Percentiles rank a stretch among this genome's conserved stretches.
phyloP scores from a whole-genome alignment of 2,888 invertebrate species.

The Itoplectis maculator region DNA sequence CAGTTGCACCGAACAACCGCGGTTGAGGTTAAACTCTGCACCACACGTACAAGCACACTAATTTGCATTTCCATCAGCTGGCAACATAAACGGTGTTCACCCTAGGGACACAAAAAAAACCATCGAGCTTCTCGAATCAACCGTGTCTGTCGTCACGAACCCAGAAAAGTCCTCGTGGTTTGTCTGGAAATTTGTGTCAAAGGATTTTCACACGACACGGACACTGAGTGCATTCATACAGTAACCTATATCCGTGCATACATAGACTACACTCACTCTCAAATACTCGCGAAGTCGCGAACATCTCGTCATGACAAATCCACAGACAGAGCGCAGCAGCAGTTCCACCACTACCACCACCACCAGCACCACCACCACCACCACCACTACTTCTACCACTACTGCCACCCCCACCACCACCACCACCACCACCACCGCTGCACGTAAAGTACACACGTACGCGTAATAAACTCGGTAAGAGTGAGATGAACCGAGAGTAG shows the following conservation, averaged over 20 bases:
- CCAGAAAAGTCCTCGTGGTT: background rate
- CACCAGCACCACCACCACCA: background rate
- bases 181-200: background rate
- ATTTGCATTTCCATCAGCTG: no score
- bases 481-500: slow-evolving; percentile 29
- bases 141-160: background rate
- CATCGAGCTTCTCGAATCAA: background rate
- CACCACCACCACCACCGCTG: background rate
- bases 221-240: background rate
- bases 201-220: background rate
- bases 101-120: background rate
- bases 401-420: background rate
- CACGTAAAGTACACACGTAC: background rate
- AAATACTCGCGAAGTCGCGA: slow-evolving; percentile 66
- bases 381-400: background rate
- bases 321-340: slow-evolving; percentile 19
- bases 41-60: no score
- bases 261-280: slow-evolving; percentile 45
- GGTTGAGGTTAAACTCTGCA: no score
- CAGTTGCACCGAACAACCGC: no score
- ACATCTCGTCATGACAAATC: slow-evolving; percentile 68
- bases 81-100: no score
- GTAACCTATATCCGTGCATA: background rate
- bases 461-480: slow-evolving; percentile 10
- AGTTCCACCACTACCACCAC: slow-evolving; percentile 1